Percentiles rank a stretch among this genome's conserved stretches.
Conservation (phyloP, 2,113 vertebrate genomes). For the Hydrochoerus hydrochaeris region DNA sequence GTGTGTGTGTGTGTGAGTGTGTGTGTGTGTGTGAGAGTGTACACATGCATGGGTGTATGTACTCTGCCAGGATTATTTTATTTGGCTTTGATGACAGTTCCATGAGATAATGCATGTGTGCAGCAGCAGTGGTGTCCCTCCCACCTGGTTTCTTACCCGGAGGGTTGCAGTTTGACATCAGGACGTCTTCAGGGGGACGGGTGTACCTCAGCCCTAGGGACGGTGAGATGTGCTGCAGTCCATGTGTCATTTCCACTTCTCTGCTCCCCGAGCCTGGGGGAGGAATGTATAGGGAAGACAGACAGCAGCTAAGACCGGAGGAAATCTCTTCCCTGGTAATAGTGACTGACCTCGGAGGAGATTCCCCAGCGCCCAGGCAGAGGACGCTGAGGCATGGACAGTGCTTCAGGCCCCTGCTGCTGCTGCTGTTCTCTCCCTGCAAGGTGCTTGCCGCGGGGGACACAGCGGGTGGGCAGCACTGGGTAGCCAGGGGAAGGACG, state of each 20-base stretch:
- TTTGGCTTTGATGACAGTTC: background rate
- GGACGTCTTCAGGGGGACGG: background rate
- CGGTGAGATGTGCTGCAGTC: background rate
- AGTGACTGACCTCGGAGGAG: background rate
- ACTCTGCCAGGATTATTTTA: background rate
- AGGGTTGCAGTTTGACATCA: background rate
- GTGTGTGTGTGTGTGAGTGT: too few relatives aligned
- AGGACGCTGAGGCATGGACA: background rate
- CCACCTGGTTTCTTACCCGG: background rate
- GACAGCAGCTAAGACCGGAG: accelerated
- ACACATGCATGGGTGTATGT: too few relatives aligned
- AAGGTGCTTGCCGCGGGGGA: accelerated
- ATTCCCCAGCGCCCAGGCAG: background rate
- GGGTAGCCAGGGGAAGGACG: accelerated
- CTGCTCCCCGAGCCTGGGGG: background rate
- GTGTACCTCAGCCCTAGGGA: accelerated
- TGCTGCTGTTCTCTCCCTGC: too few relatives aligned
- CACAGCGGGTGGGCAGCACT: background rate
- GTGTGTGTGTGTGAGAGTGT: background rate
- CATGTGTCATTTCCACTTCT: background rate
- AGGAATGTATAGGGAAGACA: background rate
- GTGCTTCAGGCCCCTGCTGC: too few relatives aligned
- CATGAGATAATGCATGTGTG: background rate
- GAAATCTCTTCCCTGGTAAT: background rate
- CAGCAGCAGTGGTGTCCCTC: background rate